phyloP scores from a whole-genome alignment of 2,113 vertebrate genomes.

The Scytalopus superciliaris region DNA sequence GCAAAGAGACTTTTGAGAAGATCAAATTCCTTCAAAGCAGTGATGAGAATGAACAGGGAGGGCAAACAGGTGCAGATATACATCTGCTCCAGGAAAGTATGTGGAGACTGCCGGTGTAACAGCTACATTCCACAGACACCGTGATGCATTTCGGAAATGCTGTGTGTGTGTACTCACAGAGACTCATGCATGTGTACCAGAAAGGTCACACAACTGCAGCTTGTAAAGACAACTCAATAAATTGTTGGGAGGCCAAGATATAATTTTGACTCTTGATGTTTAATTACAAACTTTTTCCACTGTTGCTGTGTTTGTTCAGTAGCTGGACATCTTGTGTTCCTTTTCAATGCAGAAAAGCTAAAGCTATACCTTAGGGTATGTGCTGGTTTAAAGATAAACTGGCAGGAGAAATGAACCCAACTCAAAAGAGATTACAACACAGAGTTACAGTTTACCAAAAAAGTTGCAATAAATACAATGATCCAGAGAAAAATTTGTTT shows the following conservation, averaged over 20 bases:
- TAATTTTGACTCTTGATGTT: neutral
- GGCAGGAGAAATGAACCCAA: no score
- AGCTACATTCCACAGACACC: neutral
- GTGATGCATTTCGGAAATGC: neutral
- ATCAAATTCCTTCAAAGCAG: neutral
- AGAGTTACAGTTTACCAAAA: no score
- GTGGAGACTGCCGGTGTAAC: neutral
- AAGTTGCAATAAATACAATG: no score
- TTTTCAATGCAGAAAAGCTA: neutral
- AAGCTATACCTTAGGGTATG: neutral
- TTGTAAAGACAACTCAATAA: neutral
- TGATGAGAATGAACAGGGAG: neutral
- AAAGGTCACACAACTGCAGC: neutral
- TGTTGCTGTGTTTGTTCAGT: neutral
- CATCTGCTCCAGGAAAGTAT: neutral
- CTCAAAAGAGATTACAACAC: no score
- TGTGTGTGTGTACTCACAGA: accelerated
- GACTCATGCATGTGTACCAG: neutral
- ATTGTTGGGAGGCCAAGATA: neutral
- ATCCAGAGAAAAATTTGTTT: no score
- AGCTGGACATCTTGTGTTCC: neutral
- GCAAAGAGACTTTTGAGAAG: accelerated
- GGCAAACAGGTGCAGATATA: slow-evolving; percentile 4
- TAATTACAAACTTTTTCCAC: neutral
- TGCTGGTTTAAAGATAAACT: no score